Evolutionary conservation across 2,888 invertebrate species (phyloP).

Genomic region (Antheraea assamensis): DNA sequence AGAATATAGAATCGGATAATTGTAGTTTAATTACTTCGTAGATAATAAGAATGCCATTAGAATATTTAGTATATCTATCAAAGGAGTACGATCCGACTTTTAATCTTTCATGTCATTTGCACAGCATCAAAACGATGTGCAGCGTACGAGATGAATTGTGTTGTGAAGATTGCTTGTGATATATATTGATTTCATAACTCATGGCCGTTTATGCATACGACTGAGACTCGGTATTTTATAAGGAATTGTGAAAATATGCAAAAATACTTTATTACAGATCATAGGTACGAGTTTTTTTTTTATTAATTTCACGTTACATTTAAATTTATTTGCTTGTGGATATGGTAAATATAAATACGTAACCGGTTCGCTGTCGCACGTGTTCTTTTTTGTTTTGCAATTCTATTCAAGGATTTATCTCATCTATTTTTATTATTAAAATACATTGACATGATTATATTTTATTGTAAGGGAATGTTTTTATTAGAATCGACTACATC

Average conservation of each 20-base stretch:
- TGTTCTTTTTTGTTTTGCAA: conserved; percentile 66
- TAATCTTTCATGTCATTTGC: background rate
- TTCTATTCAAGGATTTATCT: conserved; percentile 2
- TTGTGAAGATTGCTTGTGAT: conserved; percentile 53
- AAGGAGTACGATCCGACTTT: background rate
- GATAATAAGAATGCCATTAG: background rate
- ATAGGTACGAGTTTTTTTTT: too few relatives aligned
- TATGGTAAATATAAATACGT: conserved; percentile 50
- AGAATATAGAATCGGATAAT: background rate
- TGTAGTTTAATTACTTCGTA: too few relatives aligned
- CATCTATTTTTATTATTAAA: background rate
- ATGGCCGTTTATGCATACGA: too few relatives aligned
- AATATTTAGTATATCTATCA: background rate
- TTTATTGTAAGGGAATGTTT: background rate
- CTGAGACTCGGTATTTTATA: too few relatives aligned
- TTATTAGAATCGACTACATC: too few relatives aligned
- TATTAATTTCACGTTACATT: too few relatives aligned
- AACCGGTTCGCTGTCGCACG: conserved; percentile 72
- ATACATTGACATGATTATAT: background rate
- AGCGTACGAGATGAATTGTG: conserved; percentile 50
- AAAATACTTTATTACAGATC: too few relatives aligned
- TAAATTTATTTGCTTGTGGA: too few relatives aligned
- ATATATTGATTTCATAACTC: background rate
- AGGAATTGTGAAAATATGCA: too few relatives aligned
- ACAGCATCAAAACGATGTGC: conserved; percentile 18